Evolutionary conservation across 2,888 invertebrate genomes (phyloP).

Genomic region (Scaeva pyrastri): DNA sequence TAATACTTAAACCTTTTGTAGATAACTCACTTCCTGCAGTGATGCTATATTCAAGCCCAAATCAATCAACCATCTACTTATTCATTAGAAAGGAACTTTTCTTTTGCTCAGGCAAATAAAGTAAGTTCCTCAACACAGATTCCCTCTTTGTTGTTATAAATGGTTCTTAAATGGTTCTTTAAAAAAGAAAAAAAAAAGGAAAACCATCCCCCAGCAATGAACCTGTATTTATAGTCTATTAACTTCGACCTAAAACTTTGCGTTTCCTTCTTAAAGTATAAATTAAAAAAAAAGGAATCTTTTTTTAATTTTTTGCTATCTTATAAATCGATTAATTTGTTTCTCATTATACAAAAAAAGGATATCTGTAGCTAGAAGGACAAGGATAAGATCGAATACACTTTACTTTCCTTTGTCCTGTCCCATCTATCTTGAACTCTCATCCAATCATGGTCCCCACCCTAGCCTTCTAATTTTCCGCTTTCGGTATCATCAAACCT

Average conservation of each 20-base stretch:
- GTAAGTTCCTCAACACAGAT: neutral
- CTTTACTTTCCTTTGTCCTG: neutral
- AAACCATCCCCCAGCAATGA: neutral
- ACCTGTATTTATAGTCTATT: constrained; percentile 52
- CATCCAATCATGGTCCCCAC: constrained; percentile 33
- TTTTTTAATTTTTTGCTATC: constrained; percentile 15
- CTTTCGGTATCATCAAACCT: constrained; percentile 42
- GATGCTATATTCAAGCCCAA: too few species aligned
- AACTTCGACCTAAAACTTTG: constrained; percentile 30
- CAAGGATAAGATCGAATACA: constrained; percentile 16
- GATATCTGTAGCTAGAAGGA: too few species aligned
- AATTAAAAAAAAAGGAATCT: neutral
- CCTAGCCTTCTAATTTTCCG: neutral
- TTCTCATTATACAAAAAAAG: constrained; percentile 49
- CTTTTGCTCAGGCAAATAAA: neutral
- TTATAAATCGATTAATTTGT: constrained; percentile 68
- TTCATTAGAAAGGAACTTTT: constrained; percentile 9
- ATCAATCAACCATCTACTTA: too few species aligned
- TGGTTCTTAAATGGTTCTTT: neutral
- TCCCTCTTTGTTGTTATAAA: neutral
- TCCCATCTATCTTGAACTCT: constrained; percentile 42
- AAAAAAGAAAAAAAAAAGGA: too few species aligned
- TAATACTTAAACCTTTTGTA: too few species aligned
- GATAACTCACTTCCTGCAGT: too few species aligned
- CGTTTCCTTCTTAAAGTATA: neutral